phyloP scores from a whole-genome alignment of 2,888 invertebrate species.

The Ptilodon capucinus region DNA sequence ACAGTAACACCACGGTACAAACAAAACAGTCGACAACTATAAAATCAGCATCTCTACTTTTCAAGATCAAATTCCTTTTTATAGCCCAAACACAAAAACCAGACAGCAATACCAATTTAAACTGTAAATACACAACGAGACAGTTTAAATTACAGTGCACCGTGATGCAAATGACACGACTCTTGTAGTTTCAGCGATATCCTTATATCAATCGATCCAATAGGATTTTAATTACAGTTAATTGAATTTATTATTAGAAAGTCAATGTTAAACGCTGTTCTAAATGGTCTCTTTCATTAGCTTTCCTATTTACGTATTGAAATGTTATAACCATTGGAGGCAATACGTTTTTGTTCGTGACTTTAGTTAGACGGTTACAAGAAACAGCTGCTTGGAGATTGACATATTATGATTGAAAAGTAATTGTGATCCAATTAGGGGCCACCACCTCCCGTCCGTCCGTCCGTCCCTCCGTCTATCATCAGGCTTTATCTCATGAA shows the following conservation, averaged over 20 bases:
- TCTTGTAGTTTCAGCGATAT: slow-evolving; percentile 6
- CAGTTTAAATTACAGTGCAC: neutral
- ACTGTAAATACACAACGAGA: neutral
- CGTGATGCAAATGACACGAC: neutral
- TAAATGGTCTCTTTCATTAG: neutral
- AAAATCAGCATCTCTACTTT: neutral
- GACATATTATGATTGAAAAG: no score
- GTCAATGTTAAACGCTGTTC: neutral
- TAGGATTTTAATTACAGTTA: slow-evolving; percentile 15
- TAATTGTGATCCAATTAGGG: no score
- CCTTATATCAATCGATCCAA: slow-evolving; percentile 3
- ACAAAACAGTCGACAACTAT: neutral
- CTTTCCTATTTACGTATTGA: neutral
- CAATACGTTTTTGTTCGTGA: neutral
- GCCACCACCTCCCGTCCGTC: no score
- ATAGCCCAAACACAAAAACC: slow-evolving; percentile 2
- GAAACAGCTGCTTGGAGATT: neutral
- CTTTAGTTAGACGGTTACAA: neutral
- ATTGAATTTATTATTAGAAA: slow-evolving; percentile 18
- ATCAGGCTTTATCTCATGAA: no score
- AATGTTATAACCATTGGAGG: neutral
- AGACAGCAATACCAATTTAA: neutral
- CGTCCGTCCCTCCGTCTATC: no score
- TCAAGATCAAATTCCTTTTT: neutral
- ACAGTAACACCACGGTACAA: no score